Conservation (phyloP, 2,888 invertebrate genomes). For the Dorcus parallelipipedus region DNA sequence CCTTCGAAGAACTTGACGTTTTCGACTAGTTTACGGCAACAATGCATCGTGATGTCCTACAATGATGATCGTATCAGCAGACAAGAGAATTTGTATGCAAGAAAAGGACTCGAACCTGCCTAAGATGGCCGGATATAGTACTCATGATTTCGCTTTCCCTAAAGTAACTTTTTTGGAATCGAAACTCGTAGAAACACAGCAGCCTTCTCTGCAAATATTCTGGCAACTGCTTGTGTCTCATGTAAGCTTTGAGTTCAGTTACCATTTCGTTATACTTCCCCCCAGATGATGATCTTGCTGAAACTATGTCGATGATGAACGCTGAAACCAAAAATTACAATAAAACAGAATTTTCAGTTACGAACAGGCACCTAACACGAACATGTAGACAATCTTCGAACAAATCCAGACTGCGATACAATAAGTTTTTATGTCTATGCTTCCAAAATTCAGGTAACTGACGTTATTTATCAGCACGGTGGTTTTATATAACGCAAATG, state of each 20-base stretch:
- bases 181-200: conserved; percentile 57
- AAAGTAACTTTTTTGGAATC: conserved; percentile 57
- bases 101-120: conserved; percentile 32
- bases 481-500: not conserved
- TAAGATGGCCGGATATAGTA: conserved; percentile 53
- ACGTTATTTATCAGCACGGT: not conserved
- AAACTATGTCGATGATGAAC: no score
- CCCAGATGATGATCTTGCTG: not conserved
- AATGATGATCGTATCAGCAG: not conserved
- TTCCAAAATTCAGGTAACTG: not conserved
- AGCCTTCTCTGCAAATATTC: conserved; percentile 53
- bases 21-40: conserved; percentile 54
- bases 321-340: no score
- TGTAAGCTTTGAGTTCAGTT: conserved; percentile 56
- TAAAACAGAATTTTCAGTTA: no score
- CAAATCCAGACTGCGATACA: conserved; percentile 1
- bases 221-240: conserved; percentile 57
- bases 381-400: conserved; percentile 6
- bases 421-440: not conserved
- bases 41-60: conserved; percentile 55
- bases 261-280: conserved; percentile 53
- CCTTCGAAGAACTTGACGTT: conserved; percentile 55
- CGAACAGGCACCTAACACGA: not conserved
- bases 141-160: conserved; percentile 54
- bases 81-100: no score